Base-by-base conservation (phyloP, 2,797 vertebrate species). In the Typhlichthys eigenmanni region DNA sequence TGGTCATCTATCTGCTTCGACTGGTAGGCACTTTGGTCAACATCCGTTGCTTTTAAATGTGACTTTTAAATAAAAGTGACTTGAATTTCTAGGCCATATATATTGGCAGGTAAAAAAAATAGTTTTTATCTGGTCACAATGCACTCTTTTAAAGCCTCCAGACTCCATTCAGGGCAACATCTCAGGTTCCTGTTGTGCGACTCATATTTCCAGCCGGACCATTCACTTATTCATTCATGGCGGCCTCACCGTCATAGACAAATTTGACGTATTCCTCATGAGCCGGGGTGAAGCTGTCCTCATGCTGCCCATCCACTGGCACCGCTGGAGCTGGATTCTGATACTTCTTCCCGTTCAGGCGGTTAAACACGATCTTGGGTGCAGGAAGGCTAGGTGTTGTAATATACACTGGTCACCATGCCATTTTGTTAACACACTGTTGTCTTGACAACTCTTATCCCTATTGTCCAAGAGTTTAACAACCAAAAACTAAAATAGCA, bases 191-290 rank as follows among this genome's bases (percentile, higher is more conserved):
- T 3, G 13, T n/a, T 13, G 46, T 10, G 13, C 38, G 24, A 11
- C 48, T 57, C 0, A 3, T 13, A 24, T 58, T 72, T 60, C 69
- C 55, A 69, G 63, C 55, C 60, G 1, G 38, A 32, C 11, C 3
- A 1, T 19, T 48, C 34, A 7, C 7, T 55, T 1, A 34, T 13
- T 46, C 38, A 38, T 38, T 38, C 38, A 38, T 38, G 38, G 38
- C 7, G 5, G 48, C 12, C 88, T 92, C 83, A 98, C 97, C 95
- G 84, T 95, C 93, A 0, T 93, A 93, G 29, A 96, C 79, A 65
- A 98, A 98, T 57, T 91, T 93, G 52, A 98, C 96, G 0, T 98
- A 98, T 71, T 98, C 96, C 82, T 97, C 93, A 0, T 99, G 97
- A 1, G 94, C 93, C 1, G 90, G 65, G 0, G 95, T 96, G 80